Evolutionary conservation across 2,113 vertebrate species (phyloP), one percentile per base, ranked within the genome.

Genomic region (Clinocottus analis): DNA sequence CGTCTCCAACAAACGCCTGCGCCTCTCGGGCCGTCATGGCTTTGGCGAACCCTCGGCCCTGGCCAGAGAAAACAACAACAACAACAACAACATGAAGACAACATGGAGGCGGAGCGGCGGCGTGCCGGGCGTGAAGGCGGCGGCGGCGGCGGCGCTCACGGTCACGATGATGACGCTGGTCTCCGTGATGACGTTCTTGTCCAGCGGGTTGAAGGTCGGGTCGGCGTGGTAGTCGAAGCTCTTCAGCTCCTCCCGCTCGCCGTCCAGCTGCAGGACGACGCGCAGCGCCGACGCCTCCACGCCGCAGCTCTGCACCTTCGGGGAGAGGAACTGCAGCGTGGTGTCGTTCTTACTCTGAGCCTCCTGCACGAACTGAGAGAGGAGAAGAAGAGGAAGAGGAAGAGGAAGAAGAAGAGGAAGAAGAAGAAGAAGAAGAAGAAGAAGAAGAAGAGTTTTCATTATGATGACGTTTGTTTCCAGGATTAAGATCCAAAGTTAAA

Each of bases 11-110:
- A 39, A 96, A 99, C 4, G 97, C 98, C 86, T 96, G 88, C 0
- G 97, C 97, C 91, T 99, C 98, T 0, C 92, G 90, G 41, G 95
- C 95, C 0, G 97, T 98, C 96, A 98, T 99, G 1, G 97, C 98
- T 88, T 96, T 97, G 91, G 95, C 89, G 88, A 99, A 95, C 35
- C 98, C 96, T 76, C 88, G 94, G 65, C 98, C 98, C 98, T 99
- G 89, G 6, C 10, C 13, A 13, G 2, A 13, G 7, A 6, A 33
- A 6, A 33, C 4, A 33, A 33, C 29, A 33, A 33, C 4, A 33
- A 33, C 29, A 33, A 33, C 33, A 33, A 33, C 33, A 53, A 43
- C 29, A 4, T 31, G 29, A n/a, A n/a, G n/a, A n/a, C n/a, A n/a
- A n/a, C n/a, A n/a, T n/a, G n/a, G n/a, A n/a, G n/a, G n/a, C n/a